Base-by-base conservation (phyloP, 1,140 invertebrate genomes). In the Drosophila sp. region DNA sequence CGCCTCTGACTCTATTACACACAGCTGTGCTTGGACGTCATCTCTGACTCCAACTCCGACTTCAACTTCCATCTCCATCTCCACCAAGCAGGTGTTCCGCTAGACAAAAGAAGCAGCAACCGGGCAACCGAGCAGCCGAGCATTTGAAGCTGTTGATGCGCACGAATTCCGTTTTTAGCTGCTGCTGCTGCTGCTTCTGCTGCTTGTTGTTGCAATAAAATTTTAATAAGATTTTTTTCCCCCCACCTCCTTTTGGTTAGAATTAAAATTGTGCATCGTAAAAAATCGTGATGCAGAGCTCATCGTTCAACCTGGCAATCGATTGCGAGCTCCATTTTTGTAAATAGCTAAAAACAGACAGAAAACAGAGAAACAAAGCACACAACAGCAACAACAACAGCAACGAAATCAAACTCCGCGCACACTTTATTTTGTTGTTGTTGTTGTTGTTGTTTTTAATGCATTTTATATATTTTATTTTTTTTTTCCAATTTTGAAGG, bases 131-230 rank as follows among this genome's bases (percentile, higher is more conserved):
- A 25, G 23, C 44, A 27, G 25, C 23, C 70, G 70, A 66, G 76
- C 74, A 77, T 77, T 67, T 87, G 82, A 87, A 86, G 82, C 82
- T 86, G 82, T 86, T 79, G 82, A 86, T 86, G 83, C 83, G 83
- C 83, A 87, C 83, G 83, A 87, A 87, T 83, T 87, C 84, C 84
- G 83, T 83, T 87, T 87, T 89, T 87, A 89, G 80, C 71, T 79
- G 66, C 66, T 74, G 76, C 66, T 67, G 76, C 66, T 75, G 72
- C 79, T 38, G 30, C 4, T 30, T 2, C 30, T 30, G 30, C 4
- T 30, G 44, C 83, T 83, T 89, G 87, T 89, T 87, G 84, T 69
- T 80, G 84, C 80, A 87, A 87, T 87, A 87, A 87, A 87, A 87
- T 78, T 84, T 87, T 87, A 87, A 89, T 87, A 87, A 87, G 79